Conservation (phyloP, 1,140 invertebrate species). For the Diuraphis noxia region DNA sequence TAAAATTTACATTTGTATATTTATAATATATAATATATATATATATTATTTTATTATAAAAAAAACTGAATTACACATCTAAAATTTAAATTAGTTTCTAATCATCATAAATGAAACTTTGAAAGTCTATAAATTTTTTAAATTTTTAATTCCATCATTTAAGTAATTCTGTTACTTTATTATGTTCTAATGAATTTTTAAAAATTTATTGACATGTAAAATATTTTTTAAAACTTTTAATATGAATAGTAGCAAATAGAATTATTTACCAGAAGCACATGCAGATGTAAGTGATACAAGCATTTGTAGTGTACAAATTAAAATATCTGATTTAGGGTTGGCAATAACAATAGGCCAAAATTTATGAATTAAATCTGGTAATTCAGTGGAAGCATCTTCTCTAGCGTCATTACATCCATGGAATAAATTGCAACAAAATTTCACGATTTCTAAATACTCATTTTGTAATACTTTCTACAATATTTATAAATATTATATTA, state of each 20-base stretch:
- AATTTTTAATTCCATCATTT: background rate
- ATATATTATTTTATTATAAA: background rate
- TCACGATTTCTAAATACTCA: slow-evolving; percentile 33
- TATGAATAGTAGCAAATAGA: background rate
- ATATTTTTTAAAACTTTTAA: background rate
- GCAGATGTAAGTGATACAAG: slow-evolving; percentile 23
- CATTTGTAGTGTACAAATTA: slow-evolving; percentile 40
- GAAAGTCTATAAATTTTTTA: background rate
- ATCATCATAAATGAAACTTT: background rate
- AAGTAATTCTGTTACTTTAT: background rate
- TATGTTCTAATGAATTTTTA: background rate
- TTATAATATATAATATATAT: no score
- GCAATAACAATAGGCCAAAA: slow-evolving; percentile 18
- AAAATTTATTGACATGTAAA: no score
- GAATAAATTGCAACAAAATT: slow-evolving; percentile 35
- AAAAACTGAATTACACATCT: background rate
- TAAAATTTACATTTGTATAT: background rate
- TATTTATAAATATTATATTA: background rate
- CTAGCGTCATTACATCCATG: background rate
- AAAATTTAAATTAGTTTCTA: background rate
- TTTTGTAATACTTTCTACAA: slow-evolving; percentile 39
- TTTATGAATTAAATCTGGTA: slow-evolving; percentile 45
- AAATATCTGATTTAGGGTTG: slow-evolving; percentile 20
- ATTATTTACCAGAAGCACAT: slow-evolving; percentile 34
- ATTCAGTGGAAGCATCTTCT: slow-evolving; percentile 6